Evolutionary conservation across 2,888 invertebrate species (phyloP), one percentile per base, ranked within the genome.

Genomic region (Apodemia duryi): DNA sequence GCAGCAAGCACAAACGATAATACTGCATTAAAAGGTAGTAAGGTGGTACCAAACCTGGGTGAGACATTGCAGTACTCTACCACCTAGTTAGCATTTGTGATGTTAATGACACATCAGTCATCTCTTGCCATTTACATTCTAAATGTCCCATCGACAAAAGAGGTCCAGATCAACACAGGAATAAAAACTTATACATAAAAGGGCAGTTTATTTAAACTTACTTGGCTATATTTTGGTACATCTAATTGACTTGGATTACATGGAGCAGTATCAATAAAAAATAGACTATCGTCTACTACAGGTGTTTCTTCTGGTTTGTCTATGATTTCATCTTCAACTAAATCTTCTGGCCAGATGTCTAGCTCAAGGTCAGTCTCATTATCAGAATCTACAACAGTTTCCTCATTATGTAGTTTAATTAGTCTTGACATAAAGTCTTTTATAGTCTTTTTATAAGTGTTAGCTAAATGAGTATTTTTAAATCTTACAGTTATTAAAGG

Each of bases 401-500:
- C 78, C 35, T 73, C 74, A 67, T 82, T 77, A 77, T 84, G 79
- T 66, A 84, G 69, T 77, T 85, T 86, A 74, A 93, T 78, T 68
- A 87, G 76, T 71, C 85, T 77, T 62, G 90, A 75, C 77, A 93
- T 81, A 76, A 93, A 93, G 61, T 82, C 81, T 69, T 92, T 86
- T 62, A 94, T 79, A 73, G 86, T 82, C 43, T 82, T 75, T 74
- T 91, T 93, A 74, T 92, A 93, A 52, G 73, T 77, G 65, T 83
- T 84, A 1, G 92, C 90, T 68, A 89, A 72, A 67, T 79, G 82
- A 69, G 81, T 84, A 69, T 92, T 87, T 69, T 79, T 85, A 74
- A 93, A 93, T 32, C 79, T 83, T 10, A 93, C 84, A 61, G 85
- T 84, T 41, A 93, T 81, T 68, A 88, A 71, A 5, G 92, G 91